phyloP scores from a whole-genome alignment of 2,888 invertebrate genomes.

The Rhimphoctona megacephalus region DNA sequence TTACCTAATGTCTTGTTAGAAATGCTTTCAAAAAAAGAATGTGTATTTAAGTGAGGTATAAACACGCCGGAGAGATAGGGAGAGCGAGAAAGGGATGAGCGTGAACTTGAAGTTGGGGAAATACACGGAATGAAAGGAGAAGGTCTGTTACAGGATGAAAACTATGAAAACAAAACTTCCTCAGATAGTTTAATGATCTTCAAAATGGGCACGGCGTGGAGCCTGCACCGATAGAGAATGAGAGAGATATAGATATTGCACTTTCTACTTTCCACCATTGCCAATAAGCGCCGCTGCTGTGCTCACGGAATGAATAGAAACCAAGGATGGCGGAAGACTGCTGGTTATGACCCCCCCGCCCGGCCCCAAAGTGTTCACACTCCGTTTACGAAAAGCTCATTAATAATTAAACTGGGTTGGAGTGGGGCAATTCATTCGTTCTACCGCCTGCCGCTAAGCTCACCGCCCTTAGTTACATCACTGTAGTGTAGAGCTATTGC shows the following conservation, averaged over 20 bases:
- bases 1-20: neutral
- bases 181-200: slow-evolving; percentile 9
- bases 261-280: slow-evolving; percentile 33
- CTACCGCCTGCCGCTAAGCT: slow-evolving; percentile 45
- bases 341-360: slow-evolving; percentile 59
- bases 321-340: slow-evolving; percentile 57
- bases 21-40: too few species aligned
- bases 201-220: slow-evolving; percentile 19
- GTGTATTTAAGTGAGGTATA: too few species aligned
- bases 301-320: slow-evolving; percentile 58
- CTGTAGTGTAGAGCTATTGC: slow-evolving; percentile 11
- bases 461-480: slow-evolving; percentile 10
- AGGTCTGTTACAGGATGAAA: neutral
- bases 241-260: slow-evolving; percentile 12
- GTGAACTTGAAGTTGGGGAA: neutral
- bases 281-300: neutral
- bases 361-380: slow-evolving; percentile 72
- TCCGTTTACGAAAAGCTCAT: slow-evolving; percentile 75
- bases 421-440: slow-evolving; percentile 76
- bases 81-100: neutral
- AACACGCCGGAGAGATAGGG: too few species aligned
- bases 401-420: slow-evolving; percentile 76
- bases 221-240: neutral
- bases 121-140: neutral
- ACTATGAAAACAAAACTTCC: neutral